Conservation (phyloP, 2,113 vertebrate species). For the Callopanchax toddi region DNA sequence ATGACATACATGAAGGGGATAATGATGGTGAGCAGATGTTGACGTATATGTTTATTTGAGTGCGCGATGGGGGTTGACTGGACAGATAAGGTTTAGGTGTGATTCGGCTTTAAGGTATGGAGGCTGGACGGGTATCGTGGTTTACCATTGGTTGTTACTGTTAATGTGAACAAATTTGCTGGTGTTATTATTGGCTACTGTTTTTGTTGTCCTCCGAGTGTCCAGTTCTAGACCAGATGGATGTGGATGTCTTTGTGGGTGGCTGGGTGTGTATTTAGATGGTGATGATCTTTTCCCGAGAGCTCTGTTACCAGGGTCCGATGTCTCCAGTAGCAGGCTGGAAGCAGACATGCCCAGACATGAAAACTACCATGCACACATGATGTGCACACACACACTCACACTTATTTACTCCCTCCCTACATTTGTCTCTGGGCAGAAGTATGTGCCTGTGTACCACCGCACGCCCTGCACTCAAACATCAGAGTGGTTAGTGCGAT, state of each 20-base stretch:
- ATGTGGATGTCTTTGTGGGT: conserved; percentile 57
- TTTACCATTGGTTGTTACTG: neutral
- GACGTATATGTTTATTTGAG: conserved; percentile 41
- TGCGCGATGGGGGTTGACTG: conserved; percentile 26
- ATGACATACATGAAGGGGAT: conserved; percentile 73
- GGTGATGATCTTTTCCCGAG: conserved; percentile 64
- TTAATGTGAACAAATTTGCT: conserved; percentile 13
- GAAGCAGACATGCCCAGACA: conserved; percentile 70
- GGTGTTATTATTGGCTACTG: conserved; percentile 20
- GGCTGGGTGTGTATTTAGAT: conserved; percentile 66
- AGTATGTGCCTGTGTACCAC: conserved; percentile 47
- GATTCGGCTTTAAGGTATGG: conserved; percentile 36
- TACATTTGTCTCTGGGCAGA: conserved; percentile 67
- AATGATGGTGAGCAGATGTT: conserved; percentile 75
- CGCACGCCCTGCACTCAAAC: conserved; percentile 21
- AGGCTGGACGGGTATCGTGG: neutral
- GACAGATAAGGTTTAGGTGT: conserved; percentile 40
- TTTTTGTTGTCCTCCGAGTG: conserved; percentile 32
- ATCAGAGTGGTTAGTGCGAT: conserved; percentile 38
- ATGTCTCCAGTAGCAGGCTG: conserved; percentile 57
- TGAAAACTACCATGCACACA: conserved; percentile 42
- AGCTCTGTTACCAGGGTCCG: conserved; percentile 69
- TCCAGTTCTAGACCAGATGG: conserved; percentile 50
- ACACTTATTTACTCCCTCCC: conserved; percentile 25
- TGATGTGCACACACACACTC: conserved; percentile 8